Evolutionary conservation across 2,888 invertebrate genomes (phyloP).

Genomic region (Liodrosophila aerea): DNA sequence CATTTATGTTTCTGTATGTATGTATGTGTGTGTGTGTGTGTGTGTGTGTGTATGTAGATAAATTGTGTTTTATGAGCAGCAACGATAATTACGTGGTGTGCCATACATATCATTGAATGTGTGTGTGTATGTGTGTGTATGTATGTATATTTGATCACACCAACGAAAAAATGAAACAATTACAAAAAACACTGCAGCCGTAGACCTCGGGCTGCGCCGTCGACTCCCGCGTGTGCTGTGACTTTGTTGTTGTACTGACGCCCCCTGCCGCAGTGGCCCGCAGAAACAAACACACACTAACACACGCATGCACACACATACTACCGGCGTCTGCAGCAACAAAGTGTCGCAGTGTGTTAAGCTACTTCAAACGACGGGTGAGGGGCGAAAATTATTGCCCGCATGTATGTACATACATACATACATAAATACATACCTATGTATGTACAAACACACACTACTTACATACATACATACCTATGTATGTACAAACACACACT

Average conservation of each 20-base stretch:
- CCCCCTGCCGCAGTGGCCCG: slow-evolving; percentile 58
- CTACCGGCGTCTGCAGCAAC: slow-evolving; percentile 19
- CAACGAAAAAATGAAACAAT: slow-evolving; percentile 13
- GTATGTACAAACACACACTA: too few species aligned
- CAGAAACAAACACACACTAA: slow-evolving; percentile 11
- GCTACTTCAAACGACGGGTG: too few species aligned
- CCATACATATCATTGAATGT: neutral
- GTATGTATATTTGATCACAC: slow-evolving; percentile 29
- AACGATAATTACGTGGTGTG: slow-evolving; percentile 39
- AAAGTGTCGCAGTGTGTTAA: too few species aligned
- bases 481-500: slow-evolving; percentile 12
- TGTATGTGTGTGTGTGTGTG: slow-evolving; percentile 1
- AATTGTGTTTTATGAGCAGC: slow-evolving; percentile 39
- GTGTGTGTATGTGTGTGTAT: slow-evolving; percentile 12
- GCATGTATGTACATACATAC: slow-evolving; percentile 30
- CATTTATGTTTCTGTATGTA: slow-evolving; percentile 24
- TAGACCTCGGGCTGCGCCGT: slow-evolving; percentile 23
- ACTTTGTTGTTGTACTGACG: slow-evolving; percentile 35
- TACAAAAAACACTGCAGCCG: slow-evolving; percentile 6
- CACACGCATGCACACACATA: slow-evolving; percentile 25
- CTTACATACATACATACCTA: slow-evolving; percentile 16
- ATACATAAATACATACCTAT: slow-evolving; percentile 13
- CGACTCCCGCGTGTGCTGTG: slow-evolving; percentile 50
- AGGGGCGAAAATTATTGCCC: slow-evolving; percentile 40
- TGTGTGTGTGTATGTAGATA: too few species aligned